Evolutionary conservation across 2,888 invertebrate genomes (phyloP), one percentile per base, ranked within the genome.

Genomic region (Pseudococcus viburni): DNA sequence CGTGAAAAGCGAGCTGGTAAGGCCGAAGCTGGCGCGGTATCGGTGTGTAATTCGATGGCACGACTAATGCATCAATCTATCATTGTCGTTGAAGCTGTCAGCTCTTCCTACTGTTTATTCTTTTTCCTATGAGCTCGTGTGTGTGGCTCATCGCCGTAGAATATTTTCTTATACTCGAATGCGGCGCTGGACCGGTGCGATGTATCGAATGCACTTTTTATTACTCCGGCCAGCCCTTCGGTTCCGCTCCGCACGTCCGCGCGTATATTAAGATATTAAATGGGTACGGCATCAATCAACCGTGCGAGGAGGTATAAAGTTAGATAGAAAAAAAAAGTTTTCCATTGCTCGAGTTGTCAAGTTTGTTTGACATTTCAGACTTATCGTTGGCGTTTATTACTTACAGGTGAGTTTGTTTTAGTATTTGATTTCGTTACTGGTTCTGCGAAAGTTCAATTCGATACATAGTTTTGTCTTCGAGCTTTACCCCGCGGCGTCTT

Each of bases 1-100:
- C 8, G 22, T 22, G 64, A 22, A 22, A 22, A 64, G 64, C 26
- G 73, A 73, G 73, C 17, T 11, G 33, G 15, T 33, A 26, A 73
- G 33, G 12, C 22, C 33, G 15, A 39, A 12, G 68, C 68, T 7
- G 7, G 33, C 73, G 33, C 73, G 33, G 73, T 73, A 83, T 83
- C 80, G 19, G 42, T 83, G 46, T 83, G 80, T 83, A 83, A 83
- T 83, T 83, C 80, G 80, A 83, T 46, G 80, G 80, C 80, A 83
- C 80, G 80, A 83, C 80, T 83, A 83, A 83, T 83, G 80, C 55
- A 83, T 88, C 88, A 88, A 88, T 88, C 88, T 88, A 88, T 88
- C 88, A 88, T 88, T 88, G 88, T 88, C 88, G 77, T 55, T 80
- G 39, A 39, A 83, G 51, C 88, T 88, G 88, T 88, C 88, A 88